Conservation (phyloP, 2,888 invertebrate genomes). For the Phyllotreta cruciferae region DNA sequence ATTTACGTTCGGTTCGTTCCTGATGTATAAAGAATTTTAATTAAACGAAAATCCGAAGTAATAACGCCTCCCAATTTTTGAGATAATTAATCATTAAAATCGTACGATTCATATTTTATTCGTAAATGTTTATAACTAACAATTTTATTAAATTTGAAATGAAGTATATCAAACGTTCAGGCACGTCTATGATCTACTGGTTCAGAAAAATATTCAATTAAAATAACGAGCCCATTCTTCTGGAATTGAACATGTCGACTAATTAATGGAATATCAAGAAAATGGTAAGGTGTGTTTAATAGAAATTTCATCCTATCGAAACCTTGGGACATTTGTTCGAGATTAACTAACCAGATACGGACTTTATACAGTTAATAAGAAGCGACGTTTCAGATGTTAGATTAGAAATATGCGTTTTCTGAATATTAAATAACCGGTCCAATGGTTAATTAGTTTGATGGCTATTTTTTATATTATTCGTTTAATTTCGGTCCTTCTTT, state of each 20-base stretch:
- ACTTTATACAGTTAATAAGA: neutral
- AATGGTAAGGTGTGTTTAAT: conserved; percentile 10
- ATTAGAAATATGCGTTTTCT: conserved; percentile 1
- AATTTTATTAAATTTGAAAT: no score
- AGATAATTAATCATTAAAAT: no score
- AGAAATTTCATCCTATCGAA: neutral
- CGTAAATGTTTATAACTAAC: no score
- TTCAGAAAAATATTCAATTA: conserved; percentile 9
- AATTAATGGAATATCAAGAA: conserved; percentile 12
- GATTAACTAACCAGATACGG: conserved; percentile 5
- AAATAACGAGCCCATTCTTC: conserved; percentile 11
- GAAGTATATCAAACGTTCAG: no score
- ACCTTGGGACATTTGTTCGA: conserved; percentile 6
- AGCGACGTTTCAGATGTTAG: conserved; percentile 1
- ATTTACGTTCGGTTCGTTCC: conserved; percentile 2
- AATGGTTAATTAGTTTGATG: no score
- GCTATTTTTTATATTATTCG: no score
- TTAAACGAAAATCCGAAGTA: conserved; percentile 7
- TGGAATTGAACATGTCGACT: neutral
- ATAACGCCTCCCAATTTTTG: neutral
- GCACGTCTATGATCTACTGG: no score
- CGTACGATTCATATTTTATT: no score
- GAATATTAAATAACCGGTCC: conserved; percentile 1
- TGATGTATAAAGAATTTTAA: conserved; percentile 4
- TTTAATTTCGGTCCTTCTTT: no score